Conservation (phyloP, 2,113 vertebrate genomes). For the Vulpes ferrilata region DNA sequence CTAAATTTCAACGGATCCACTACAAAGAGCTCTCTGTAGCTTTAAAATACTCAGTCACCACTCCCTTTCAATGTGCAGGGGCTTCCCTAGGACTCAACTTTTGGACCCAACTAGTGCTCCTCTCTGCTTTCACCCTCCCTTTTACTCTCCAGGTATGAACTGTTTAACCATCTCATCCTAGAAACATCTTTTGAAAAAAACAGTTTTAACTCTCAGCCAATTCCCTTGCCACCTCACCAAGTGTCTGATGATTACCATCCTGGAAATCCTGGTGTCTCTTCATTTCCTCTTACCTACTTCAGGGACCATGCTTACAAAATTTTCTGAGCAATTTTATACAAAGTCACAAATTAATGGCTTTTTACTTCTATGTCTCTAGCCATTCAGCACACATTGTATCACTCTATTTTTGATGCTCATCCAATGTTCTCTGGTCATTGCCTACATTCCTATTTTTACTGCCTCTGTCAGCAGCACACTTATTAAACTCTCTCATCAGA, state of each 20-base stretch:
- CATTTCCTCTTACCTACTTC: not conserved
- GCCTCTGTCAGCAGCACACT: not conserved
- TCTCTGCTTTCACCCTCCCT: not conserved
- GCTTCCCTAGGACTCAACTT: not conserved
- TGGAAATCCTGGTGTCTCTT: not conserved
- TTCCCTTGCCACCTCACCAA: not conserved
- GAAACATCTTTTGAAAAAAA: not conserved
- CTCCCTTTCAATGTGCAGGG: not conserved
- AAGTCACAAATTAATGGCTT: constrained; percentile 13
- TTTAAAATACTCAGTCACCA: not conserved
- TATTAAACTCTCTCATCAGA: not conserved
- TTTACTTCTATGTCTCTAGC: not conserved
- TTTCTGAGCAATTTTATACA: not conserved
- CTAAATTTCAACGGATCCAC: not conserved
- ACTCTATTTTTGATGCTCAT: not conserved
- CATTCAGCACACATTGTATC: not conserved
- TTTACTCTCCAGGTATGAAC: not conserved
- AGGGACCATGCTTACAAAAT: not conserved
- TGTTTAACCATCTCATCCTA: not conserved
- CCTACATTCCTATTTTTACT: not conserved
- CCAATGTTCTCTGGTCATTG: not conserved
- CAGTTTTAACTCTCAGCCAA: not conserved
- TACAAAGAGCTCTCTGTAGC: constrained; percentile 1
- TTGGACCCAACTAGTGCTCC: not conserved
- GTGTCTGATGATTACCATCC: not conserved